Percentiles rank a stretch among this genome's conserved stretches.
These are phyloP conservation scores for Blomia tropicalis DNA, from an alignment of 2,888 invertebrate species.

Conservation along the genomic window DNA sequence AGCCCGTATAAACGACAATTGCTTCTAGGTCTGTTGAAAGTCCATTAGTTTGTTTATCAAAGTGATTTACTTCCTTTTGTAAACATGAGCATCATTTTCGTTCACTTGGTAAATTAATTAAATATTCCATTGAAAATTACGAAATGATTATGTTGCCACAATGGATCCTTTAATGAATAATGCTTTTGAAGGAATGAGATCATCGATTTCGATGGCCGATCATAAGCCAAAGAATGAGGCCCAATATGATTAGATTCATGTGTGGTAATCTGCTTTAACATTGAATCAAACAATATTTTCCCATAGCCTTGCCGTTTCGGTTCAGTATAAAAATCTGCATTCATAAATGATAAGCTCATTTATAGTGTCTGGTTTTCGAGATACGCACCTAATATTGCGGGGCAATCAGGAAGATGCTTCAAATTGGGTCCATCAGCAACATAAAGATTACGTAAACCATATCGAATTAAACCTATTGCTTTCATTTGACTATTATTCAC, in stretches of 20 bases:
- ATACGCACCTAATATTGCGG: slow-evolving; percentile 22
- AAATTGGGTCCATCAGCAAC: slow-evolving; percentile 5
- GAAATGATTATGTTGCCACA: slow-evolving; percentile 25
- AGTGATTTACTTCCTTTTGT: no score
- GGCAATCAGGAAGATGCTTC: slow-evolving; percentile 18
- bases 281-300: neutral
- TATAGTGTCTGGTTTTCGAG: neutral
- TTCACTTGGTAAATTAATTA: no score
- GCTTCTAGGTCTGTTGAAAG: no score
- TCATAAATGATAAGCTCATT: neutral
- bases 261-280: neutral
- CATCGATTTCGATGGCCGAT: slow-evolving; percentile 23
- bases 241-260: neutral
- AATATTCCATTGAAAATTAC: slow-evolving; percentile 21
- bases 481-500: no score
- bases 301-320: slow-evolving; percentile 22
- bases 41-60: no score
- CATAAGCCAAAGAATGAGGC: slow-evolving; percentile 19
- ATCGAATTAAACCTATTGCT: slow-evolving; percentile 21
- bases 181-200: slow-evolving; percentile 22
- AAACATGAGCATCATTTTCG: no score
- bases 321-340: slow-evolving; percentile 22
- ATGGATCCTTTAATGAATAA: slow-evolving; percentile 18
- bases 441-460: slow-evolving; percentile 22
- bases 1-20: no score